Conservation (phyloP, 2,113 vertebrate species). For the Apeltes quadracus region DNA sequence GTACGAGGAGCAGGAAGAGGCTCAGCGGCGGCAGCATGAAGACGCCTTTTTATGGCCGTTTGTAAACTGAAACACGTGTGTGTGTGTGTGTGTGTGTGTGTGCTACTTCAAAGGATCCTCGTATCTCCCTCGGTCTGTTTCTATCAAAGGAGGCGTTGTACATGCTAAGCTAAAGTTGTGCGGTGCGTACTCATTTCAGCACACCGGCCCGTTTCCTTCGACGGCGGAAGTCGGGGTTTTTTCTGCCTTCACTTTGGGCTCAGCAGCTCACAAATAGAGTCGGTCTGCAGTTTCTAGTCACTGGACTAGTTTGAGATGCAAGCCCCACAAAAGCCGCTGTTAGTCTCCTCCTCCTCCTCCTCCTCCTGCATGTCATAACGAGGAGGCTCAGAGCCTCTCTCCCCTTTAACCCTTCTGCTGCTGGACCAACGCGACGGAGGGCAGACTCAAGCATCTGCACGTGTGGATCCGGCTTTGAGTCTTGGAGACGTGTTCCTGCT, state of each 20-base stretch:
- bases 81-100: slow-evolving; percentile 31
- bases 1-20: slow-evolving; percentile 2
- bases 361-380: too few species aligned
- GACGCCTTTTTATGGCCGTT: slow-evolving; percentile 57
- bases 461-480: slow-evolving; percentile 1
- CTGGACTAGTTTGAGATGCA: background rate
- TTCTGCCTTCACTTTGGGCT: slow-evolving; percentile 10
- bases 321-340: too few species aligned
- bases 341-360: background rate
- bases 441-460: background rate
- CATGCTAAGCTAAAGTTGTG: slow-evolving; percentile 34
- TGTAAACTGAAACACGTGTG: slow-evolving; percentile 68
- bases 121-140: slow-evolving; percentile 7
- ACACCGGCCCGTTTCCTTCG: slow-evolving; percentile 29
- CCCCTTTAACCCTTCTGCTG: background rate
- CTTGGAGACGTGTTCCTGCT: slow-evolving; percentile 14
- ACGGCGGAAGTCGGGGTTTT: slow-evolving; percentile 18
- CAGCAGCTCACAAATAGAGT: background rate
- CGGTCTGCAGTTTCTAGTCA: background rate
- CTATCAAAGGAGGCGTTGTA: slow-evolving; percentile 58
- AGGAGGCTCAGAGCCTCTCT: too few species aligned
- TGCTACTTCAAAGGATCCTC: slow-evolving; percentile 52
- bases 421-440: background rate
- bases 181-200: slow-evolving; percentile 32
- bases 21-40: slow-evolving; percentile 43